phyloP scores from a whole-genome alignment of 1,140 invertebrate species.

The Panagrolaimus sp. region DNA sequence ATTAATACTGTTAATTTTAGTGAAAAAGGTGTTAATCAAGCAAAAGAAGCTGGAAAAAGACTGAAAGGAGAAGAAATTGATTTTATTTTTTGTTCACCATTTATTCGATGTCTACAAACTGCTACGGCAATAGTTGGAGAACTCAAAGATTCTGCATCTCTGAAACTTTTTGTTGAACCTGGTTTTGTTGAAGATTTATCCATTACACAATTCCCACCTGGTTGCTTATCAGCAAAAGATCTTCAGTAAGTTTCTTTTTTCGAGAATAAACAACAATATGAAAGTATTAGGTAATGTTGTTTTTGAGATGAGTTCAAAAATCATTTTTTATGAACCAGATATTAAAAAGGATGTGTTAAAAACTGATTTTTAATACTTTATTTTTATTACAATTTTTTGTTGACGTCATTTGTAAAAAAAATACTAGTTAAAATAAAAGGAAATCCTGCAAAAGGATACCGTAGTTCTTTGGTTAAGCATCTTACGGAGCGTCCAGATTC shows the following conservation, averaged over 20 bases:
- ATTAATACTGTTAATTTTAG: constrained; percentile 34
- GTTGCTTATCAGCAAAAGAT: constrained; percentile 43
- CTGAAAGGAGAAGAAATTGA: constrained; percentile 38
- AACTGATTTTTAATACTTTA: no score
- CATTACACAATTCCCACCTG: constrained; percentile 50
- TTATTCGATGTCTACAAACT: constrained; percentile 55
- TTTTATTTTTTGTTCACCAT: constrained; percentile 52
- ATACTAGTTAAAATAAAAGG: no score
- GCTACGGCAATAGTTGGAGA: constrained; percentile 35
- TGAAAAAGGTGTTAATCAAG: constrained; percentile 42
- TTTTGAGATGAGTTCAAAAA: no score
- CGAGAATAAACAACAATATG: not conserved
- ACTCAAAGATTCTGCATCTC: constrained; percentile 12
- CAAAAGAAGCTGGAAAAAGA: constrained; percentile 40
- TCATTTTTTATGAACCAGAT: no score
- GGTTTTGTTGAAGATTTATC: constrained; percentile 51
- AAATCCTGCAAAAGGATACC: no score
- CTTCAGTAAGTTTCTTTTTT: constrained; percentile 42
- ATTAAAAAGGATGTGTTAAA: no score
- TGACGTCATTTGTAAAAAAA: no score
- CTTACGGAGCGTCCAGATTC: no score
- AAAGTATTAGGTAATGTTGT: no score
- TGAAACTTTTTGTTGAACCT: constrained; percentile 49
- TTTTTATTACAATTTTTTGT: no score
- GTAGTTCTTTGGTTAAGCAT: no score